phyloP scores from a whole-genome alignment of 2,888 invertebrate species.

The Liopterus haemorrhoidalis region DNA sequence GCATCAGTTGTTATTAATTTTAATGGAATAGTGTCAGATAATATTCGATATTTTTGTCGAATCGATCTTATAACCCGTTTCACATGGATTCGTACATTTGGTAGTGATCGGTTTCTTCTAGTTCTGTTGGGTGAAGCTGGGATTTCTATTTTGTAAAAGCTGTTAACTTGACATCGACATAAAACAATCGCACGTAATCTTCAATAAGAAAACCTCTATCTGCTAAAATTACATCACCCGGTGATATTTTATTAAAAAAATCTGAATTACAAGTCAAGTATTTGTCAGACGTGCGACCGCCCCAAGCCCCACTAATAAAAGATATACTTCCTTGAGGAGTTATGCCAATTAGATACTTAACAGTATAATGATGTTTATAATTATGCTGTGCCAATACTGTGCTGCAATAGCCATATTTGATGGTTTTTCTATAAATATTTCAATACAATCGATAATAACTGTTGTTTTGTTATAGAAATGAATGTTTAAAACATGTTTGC shows the following conservation, averaged over 20 bases:
- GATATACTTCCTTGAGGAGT: conserved; percentile 24
- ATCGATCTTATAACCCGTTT: conserved; percentile 22
- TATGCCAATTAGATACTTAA: conserved; percentile 24
- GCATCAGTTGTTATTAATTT: no score
- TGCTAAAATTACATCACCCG: conserved; percentile 29
- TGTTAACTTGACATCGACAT: conserved; percentile 24
- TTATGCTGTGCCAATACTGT: conserved; percentile 23
- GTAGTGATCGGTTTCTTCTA: conserved; percentile 28
- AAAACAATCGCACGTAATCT: conserved; percentile 25
- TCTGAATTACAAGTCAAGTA: conserved; percentile 7
- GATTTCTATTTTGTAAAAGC: conserved; percentile 30
- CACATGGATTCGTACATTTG: conserved; percentile 29
- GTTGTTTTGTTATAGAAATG: conserved; percentile 17
- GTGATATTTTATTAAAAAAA: conserved; percentile 12
- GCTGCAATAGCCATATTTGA: conserved; percentile 7
- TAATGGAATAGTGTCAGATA: background rate
- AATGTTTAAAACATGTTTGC: conserved; percentile 24
- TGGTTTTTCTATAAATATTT: conserved; percentile 22
- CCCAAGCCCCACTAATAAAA: conserved; percentile 20
- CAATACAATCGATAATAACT: conserved; percentile 23
- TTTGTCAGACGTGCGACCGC: conserved; percentile 20
- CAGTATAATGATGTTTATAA: conserved; percentile 24
- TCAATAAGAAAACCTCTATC: conserved; percentile 29
- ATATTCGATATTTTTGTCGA: conserved; percentile 8
- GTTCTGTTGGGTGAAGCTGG: conserved; percentile 27